A percentile compares a stretch with the other conserved stretches of the same genome.
These are phyloP conservation scores for Eulemur mongoz DNA, from an alignment of 2,797 vertebrate genomes.

Conservation along the genomic window DNA sequence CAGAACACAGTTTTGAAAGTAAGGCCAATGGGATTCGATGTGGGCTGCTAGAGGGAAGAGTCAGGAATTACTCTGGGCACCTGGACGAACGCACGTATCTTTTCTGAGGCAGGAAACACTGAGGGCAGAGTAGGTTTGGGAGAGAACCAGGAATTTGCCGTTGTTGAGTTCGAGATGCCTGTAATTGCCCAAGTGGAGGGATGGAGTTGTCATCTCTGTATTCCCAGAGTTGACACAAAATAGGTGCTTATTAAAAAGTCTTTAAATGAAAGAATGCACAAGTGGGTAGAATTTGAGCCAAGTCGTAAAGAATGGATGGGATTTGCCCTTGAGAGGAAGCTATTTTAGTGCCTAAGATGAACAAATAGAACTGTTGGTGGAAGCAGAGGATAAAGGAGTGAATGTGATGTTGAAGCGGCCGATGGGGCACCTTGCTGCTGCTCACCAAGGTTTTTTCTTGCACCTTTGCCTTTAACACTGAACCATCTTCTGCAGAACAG, in stretches of 20 bases:
- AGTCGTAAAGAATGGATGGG: background rate
- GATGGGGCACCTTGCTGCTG: rapidly evolving
- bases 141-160: background rate
- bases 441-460: background rate
- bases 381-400: background rate
- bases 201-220: background rate
- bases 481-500: background rate
- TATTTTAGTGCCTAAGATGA: background rate
- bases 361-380: background rate
- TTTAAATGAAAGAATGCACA: background rate
- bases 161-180: background rate
- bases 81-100: background rate
- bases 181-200: background rate
- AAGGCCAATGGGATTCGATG: background rate
- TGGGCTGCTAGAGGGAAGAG: background rate
- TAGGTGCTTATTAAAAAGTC: background rate
- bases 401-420: background rate
- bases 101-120: background rate
- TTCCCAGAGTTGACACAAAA: background rate
- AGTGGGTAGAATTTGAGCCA: background rate
- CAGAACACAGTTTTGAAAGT: background rate
- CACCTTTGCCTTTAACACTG: background rate
- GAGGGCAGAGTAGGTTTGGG: too few species aligned
- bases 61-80: background rate
- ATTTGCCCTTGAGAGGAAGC: background rate